Evolutionary conservation across 2,888 invertebrate genomes (phyloP).

Genomic region (Nematopogon swammerdamellus): DNA sequence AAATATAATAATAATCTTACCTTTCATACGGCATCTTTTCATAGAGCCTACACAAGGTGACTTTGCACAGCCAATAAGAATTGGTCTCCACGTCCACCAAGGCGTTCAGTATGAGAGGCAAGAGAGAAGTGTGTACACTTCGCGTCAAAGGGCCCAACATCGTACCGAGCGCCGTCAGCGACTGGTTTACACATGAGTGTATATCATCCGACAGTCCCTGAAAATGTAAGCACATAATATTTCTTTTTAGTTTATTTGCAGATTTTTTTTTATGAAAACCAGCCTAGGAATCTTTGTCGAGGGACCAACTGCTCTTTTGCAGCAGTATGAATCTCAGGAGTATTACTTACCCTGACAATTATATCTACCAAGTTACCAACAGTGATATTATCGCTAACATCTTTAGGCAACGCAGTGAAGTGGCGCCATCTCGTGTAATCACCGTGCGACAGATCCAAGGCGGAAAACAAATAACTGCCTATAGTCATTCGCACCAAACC

Average conservation of each 20-base stretch:
- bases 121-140: conserved; percentile 56
- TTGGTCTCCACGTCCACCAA: conserved; percentile 65
- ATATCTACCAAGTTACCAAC: conserved; percentile 49
- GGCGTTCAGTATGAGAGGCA: conserved; percentile 57
- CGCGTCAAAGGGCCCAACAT: conserved; percentile 60
- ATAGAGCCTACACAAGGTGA: conserved; percentile 45
- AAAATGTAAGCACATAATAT: no score
- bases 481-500: conserved; percentile 68
- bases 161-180: conserved; percentile 59
- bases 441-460: conserved; percentile 53
- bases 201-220: conserved; percentile 73
- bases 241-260: no score
- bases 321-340: no score
- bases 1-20: no score
- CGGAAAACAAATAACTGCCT: conserved; percentile 63
- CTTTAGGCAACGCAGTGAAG: conserved; percentile 29
- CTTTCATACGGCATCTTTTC: conserved; percentile 38
- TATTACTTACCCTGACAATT: conserved; percentile 55
- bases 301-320: no score
- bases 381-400: conserved; percentile 30
- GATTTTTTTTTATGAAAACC: no score
- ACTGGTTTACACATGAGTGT: conserved; percentile 71
- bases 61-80: conserved; percentile 84
- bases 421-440: conserved; percentile 51
- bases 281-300: no score